A percentile compares a stretch with the other conserved stretches of the same genome.
Evolutionary conservation across 2,113 vertebrate species (phyloP).

Genomic region (Cephalopholis sonnerati): DNA sequence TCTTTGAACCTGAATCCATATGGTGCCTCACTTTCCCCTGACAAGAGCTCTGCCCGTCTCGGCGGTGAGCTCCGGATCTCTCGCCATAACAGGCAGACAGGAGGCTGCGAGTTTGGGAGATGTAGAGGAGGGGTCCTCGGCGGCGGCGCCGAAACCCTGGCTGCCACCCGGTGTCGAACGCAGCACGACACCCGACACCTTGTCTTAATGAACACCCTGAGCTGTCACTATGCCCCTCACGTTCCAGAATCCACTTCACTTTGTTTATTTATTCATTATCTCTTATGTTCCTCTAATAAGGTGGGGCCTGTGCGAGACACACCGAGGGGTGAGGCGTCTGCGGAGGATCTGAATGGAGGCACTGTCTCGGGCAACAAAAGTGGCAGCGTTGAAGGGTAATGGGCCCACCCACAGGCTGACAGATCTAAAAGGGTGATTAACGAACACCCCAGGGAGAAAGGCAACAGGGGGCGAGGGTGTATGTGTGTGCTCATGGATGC

Average conservation of each 20-base stretch:
- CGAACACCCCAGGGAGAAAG: slow-evolving; percentile 63
- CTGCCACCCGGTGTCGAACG: slow-evolving; percentile 33
- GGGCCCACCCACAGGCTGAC: slow-evolving; percentile 77
- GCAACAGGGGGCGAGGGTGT: slow-evolving; percentile 27
- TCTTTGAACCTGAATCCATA: slow-evolving; percentile 57
- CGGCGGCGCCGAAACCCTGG: neutral
- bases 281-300: slow-evolving; percentile 64
- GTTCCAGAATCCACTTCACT: slow-evolving; percentile 51
- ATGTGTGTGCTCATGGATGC: neutral
- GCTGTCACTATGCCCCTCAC: slow-evolving; percentile 54
- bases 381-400: slow-evolving; percentile 68
- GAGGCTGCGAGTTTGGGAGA: slow-evolving; percentile 7
- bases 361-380: slow-evolving; percentile 59
- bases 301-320: slow-evolving; percentile 34
- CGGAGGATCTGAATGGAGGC: slow-evolving; percentile 45
- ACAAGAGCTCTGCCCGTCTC: slow-evolving; percentile 27
- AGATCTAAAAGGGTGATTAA: slow-evolving; percentile 81
- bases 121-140: slow-evolving; percentile 6
- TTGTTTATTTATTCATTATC: slow-evolving; percentile 76
- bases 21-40: slow-evolving; percentile 18
- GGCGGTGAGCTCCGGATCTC: slow-evolving; percentile 21
- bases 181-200: slow-evolving; percentile 47
- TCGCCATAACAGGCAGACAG: slow-evolving; percentile 3
- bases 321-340: slow-evolving; percentile 22
- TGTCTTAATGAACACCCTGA: slow-evolving; percentile 57